Evolutionary conservation across 1,140 invertebrate genomes (phyloP).

Genomic region (Trachymyrmex cornetzi): DNA sequence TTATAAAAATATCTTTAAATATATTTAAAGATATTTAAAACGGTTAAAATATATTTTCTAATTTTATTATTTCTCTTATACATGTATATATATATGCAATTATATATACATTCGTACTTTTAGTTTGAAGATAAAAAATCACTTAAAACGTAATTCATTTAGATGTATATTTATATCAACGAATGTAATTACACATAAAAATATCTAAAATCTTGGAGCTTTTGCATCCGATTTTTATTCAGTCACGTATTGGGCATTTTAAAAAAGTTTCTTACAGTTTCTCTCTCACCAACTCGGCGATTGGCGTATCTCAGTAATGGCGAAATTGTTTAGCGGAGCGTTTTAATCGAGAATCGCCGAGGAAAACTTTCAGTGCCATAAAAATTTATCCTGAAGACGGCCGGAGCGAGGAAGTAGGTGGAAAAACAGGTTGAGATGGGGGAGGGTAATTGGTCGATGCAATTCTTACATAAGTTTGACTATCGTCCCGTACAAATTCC

Average conservation of each 20-base stretch:
- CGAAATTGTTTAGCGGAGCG: constrained; percentile 49
- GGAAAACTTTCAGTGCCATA: constrained; percentile 51
- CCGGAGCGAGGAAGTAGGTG: not conserved
- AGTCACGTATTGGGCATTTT: constrained; percentile 6
- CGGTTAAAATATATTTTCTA: constrained; percentile 34
- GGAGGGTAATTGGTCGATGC: constrained; percentile 56
- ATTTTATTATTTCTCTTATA: constrained; percentile 9
- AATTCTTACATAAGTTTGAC: constrained; percentile 56
- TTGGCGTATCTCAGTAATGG: constrained; percentile 38
- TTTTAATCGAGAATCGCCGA: constrained; percentile 53
- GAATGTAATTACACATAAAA: not conserved
- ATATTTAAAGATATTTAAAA: constrained; percentile 28
- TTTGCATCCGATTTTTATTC: not conserved
- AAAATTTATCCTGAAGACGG: constrained; percentile 56
- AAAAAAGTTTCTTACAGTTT: constrained; percentile 18
- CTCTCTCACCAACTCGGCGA: not conserved
- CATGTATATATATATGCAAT: too few relatives aligned
- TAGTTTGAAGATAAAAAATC: not conserved
- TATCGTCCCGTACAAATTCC: constrained; percentile 37
- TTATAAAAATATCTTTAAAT: constrained; percentile 22
- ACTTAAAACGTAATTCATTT: not conserved
- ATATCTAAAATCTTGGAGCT: not conserved
- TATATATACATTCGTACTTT: constrained; percentile 2
- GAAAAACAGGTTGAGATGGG: constrained; percentile 19
- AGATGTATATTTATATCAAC: not conserved